Evolutionary conservation across 2,797 vertebrate species (phyloP).

Genomic region (Hirundo rustica): DNA sequence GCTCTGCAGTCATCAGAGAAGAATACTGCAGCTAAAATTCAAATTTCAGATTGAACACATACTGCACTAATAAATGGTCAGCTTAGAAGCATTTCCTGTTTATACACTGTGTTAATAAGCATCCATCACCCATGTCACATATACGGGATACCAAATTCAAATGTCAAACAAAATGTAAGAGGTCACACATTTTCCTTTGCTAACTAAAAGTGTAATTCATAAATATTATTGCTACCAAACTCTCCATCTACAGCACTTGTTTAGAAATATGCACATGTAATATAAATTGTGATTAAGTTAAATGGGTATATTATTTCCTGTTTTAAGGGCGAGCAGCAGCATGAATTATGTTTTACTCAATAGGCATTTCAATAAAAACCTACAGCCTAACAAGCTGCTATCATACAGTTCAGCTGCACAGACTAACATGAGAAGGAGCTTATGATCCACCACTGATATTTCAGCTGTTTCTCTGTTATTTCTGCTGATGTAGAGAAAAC

Average conservation of each 20-base stretch:
- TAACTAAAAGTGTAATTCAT: slow-evolving; percentile 87
- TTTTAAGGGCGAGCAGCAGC: slow-evolving; percentile 82
- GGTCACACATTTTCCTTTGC: slow-evolving; percentile 86
- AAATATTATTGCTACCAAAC: slow-evolving; percentile 87
- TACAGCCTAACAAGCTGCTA: slow-evolving; percentile 38
- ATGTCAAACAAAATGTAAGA: slow-evolving; percentile 86
- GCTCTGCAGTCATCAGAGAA: slow-evolving; percentile 24
- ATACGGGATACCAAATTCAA: slow-evolving; percentile 80
- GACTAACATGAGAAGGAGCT: slow-evolving; percentile 37
- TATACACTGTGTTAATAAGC: slow-evolving; percentile 82
- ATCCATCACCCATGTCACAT: slow-evolving; percentile 82
- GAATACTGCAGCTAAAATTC: slow-evolving; percentile 65
- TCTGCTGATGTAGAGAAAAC: slow-evolving; percentile 12
- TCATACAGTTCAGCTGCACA: slow-evolving; percentile 25
- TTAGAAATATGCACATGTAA: slow-evolving; percentile 85
- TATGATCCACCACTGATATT: neutral
- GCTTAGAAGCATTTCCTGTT: slow-evolving; percentile 86
- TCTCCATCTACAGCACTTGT: slow-evolving; percentile 84
- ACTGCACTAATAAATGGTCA: slow-evolving; percentile 79
- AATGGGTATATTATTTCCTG: slow-evolving; percentile 87
- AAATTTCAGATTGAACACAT: slow-evolving; percentile 69
- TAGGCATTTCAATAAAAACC: slow-evolving; percentile 72
- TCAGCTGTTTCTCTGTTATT: slow-evolving; percentile 25
- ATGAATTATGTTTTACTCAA: slow-evolving; percentile 81
- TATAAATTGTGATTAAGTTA: slow-evolving; percentile 85